phyloP scores from a whole-genome alignment of 2,113 vertebrate genomes.

The Dinomys branickii region DNA sequence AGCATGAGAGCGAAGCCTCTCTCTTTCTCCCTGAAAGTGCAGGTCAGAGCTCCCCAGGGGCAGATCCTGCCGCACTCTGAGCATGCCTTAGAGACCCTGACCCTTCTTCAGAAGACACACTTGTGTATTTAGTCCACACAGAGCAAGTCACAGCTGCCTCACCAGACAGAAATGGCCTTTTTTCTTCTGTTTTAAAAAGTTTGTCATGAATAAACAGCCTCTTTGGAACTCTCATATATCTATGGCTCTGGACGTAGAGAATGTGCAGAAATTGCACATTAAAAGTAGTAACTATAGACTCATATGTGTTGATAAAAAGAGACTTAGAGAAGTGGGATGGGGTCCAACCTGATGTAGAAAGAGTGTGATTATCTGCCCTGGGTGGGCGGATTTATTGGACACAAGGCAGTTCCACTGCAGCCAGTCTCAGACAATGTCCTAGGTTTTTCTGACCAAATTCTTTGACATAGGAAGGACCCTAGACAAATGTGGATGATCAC shows the following conservation, averaged over 20 bases:
- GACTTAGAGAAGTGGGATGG: background rate
- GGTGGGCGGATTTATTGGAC: background rate
- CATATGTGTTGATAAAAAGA: background rate
- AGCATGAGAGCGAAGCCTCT: background rate
- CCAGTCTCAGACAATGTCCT: background rate
- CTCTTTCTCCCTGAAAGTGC: background rate
- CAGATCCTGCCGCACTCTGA: background rate
- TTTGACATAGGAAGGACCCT: background rate
- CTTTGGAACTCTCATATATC: slow-evolving; percentile 70
- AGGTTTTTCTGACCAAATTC: background rate
- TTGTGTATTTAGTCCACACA: background rate
- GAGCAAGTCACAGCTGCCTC: slow-evolving; percentile 7
- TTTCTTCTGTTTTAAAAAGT: background rate
- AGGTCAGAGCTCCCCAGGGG: background rate
- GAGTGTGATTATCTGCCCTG: background rate
- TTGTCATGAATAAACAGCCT: slow-evolving; percentile 52
- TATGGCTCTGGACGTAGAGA: slow-evolving; percentile 28
- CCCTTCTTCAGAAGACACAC: background rate
- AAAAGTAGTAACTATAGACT: background rate
- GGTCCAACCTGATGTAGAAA: background rate
- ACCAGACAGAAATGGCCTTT: slow-evolving; percentile 27
- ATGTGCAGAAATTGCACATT: slow-evolving; percentile 55
- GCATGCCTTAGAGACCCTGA: background rate
- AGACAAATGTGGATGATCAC: background rate
- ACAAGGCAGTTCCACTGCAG: background rate